phyloP scores from a whole-genome alignment of 2,797 vertebrate genomes.

The Lagorchestes hirsutus region DNA sequence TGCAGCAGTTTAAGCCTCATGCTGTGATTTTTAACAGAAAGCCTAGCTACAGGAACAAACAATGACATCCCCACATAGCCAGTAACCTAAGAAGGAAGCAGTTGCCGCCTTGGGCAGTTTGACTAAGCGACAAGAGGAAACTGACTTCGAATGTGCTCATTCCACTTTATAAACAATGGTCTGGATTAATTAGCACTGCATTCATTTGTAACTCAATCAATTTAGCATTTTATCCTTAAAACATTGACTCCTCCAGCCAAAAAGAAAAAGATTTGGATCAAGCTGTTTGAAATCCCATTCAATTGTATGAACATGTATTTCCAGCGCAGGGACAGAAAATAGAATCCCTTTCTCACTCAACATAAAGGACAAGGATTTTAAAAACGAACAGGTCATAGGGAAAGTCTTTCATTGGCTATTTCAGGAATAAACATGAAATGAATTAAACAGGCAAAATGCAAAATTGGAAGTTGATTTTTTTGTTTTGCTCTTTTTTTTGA shows the following conservation, averaged over 20 bases:
- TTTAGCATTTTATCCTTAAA: slow-evolving; percentile 74
- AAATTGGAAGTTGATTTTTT: slow-evolving; percentile 55
- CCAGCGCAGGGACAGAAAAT: slow-evolving; percentile 52
- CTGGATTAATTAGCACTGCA: slow-evolving; percentile 75
- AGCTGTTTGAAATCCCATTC: slow-evolving; percentile 57
- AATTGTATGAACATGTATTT: slow-evolving; percentile 69
- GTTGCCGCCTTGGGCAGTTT: slow-evolving; percentile 68
- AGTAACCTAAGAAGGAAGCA: slow-evolving; percentile 75
- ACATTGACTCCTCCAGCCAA: slow-evolving; percentile 60
- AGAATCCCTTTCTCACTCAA: slow-evolving; percentile 44
- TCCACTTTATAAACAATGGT: slow-evolving; percentile 73
- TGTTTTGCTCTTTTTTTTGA: not conserved
- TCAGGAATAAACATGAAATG: slow-evolving; percentile 45
- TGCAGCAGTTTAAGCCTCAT: slow-evolving; percentile 81
- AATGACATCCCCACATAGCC: slow-evolving; percentile 62
- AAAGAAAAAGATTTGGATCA: slow-evolving; percentile 58
- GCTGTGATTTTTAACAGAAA: slow-evolving; percentile 84
- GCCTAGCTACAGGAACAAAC: slow-evolving; percentile 74
- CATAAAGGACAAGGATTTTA: slow-evolving; percentile 35
- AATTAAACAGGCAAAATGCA: slow-evolving; percentile 20
- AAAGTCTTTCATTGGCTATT: slow-evolving; percentile 57
- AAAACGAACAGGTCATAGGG: slow-evolving; percentile 53
- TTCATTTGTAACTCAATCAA: slow-evolving; percentile 71
- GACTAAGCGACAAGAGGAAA: slow-evolving; percentile 75
- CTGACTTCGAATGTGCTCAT: slow-evolving; percentile 71